Conservation (phyloP, 2,888 invertebrate species). For the Oscheius onirici region DNA sequence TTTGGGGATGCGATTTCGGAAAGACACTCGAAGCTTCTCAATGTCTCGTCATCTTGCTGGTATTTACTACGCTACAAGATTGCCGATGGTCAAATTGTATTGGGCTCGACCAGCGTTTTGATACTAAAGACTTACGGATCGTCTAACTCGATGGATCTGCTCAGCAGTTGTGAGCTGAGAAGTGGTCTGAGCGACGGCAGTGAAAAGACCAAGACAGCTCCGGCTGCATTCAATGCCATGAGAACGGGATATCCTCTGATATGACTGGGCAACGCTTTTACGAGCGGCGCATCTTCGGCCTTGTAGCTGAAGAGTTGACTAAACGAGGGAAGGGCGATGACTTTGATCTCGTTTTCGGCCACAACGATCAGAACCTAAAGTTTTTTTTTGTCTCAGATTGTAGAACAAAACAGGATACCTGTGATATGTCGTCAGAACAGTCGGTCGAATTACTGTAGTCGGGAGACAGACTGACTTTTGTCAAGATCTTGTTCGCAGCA, state of each 20-base stretch:
- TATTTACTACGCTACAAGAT: too few species aligned
- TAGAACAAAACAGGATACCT: constrained; percentile 17
- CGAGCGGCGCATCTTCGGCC: constrained; percentile 64
- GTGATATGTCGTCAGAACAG: constrained; percentile 46
- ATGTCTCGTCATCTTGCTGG: too few species aligned
- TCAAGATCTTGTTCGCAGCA: constrained; percentile 53
- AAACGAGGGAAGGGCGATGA: constrained; percentile 65
- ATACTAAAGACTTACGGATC: constrained; percentile 63
- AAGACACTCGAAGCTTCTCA: too few species aligned
- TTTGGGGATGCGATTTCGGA: too few species aligned
- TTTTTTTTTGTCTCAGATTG: background rate
- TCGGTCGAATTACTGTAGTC: constrained; percentile 48
- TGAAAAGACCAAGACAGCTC: constrained; percentile 86
- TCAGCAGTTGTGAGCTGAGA: constrained; percentile 91
- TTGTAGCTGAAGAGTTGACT: constrained; percentile 60
- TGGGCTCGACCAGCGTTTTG: too few species aligned
- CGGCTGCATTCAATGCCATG: constrained; percentile 63
- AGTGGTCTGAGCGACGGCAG: constrained; percentile 92
- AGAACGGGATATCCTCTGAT: constrained; percentile 67
- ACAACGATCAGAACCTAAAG: constrained; percentile 62
- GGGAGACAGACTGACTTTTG: constrained; percentile 63
- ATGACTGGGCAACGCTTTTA: constrained; percentile 64
- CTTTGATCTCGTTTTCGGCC: constrained; percentile 65
- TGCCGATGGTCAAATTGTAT: too few species aligned
- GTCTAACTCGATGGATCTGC: constrained; percentile 73